Evolutionary conservation across 2,888 invertebrate species (phyloP), one percentile per base, ranked within the genome.

Genomic region (Drosophila siamana): DNA sequence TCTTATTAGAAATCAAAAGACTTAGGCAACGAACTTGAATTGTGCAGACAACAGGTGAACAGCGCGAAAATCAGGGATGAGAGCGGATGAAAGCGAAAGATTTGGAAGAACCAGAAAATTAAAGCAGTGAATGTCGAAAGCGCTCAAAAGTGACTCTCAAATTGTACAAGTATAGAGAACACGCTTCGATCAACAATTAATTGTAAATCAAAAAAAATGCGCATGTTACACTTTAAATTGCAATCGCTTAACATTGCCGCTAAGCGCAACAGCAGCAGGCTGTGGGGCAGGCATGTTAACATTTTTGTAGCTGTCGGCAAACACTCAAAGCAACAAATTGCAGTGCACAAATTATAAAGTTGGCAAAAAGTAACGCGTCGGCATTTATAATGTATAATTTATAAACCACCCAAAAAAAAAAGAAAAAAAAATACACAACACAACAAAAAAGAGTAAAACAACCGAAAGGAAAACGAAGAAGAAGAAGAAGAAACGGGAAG

Each of bases 381-480:
- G 80, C 83, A 83, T 80, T 82, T 83, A 80, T 86, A 80, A 80
- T 86, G 74, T 78, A 75, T 75, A 78, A 78, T 78, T 75, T 75
- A 64, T 59, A 73, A 68, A 68, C 56, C 68, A 62, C 56, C 60
- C 68, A 43, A 55, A 50, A 28, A n/a, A n/a, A n/a, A n/a, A n/a
- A n/a, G n/a, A n/a, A n/a, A n/a, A n/a, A n/a, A n/a, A n/a, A n/a
- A n/a, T n/a, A n/a, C n/a, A n/a, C n/a, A n/a, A n/a, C n/a, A n/a
- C n/a, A n/a, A n/a, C n/a, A n/a, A n/a, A n/a, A n/a, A n/a, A n/a
- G n/a, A n/a, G n/a, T n/a, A n/a, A n/a, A 51, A 54, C 33, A 11
- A 0, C 1, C 16, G 44, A 41, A 24, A 65, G 11, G 9, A 41
- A 28, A 6, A 30, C 11, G 22, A 38, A 56, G 24, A 15, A 40